A percentile compares a stretch with the other conserved stretches of the same genome.
phyloP scores from a whole-genome alignment of 2,113 vertebrate species.

The Lethenteron camtschaticum region DNA sequence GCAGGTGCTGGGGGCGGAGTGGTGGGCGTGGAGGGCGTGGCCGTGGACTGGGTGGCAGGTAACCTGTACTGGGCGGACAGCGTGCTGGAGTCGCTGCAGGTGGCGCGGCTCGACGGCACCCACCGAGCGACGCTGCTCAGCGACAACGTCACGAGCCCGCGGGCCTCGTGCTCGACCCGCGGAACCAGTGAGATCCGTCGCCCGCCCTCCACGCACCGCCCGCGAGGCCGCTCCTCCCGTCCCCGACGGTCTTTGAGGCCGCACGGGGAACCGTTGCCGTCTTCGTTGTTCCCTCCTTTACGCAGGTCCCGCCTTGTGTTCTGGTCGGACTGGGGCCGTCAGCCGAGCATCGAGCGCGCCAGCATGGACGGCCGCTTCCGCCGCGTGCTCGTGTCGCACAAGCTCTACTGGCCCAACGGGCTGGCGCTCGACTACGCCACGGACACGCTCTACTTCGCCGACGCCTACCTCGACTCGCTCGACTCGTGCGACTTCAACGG shows the following conservation, averaged over 20 bases:
- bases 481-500: slow-evolving; percentile 31
- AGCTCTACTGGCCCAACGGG: slow-evolving; percentile 31
- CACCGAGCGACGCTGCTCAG: slow-evolving; percentile 23
- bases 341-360: slow-evolving; percentile 25
- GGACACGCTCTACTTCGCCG: slow-evolving; percentile 26
- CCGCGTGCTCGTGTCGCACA: slow-evolving; percentile 21
- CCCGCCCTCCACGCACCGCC: too few relatives aligned
- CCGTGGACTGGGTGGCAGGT: slow-evolving; percentile 29
- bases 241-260: too few relatives aligned
- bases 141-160: slow-evolving; percentile 27
- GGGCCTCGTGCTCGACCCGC: slow-evolving; percentile 25
- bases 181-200: slow-evolving; percentile 19
- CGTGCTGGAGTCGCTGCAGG: slow-evolving; percentile 28
- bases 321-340: slow-evolving; percentile 36
- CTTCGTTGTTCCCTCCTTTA: slow-evolving; percentile 1
- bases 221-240: too few relatives aligned
- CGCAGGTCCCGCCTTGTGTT: slow-evolving; percentile 26
- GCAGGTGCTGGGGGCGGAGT: slow-evolving; percentile 24
- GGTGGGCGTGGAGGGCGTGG: slow-evolving; percentile 24
- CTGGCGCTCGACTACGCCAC: slow-evolving; percentile 29
- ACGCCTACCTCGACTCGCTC: slow-evolving; percentile 31
- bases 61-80: slow-evolving; percentile 33
- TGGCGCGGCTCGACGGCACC: slow-evolving; percentile 26
- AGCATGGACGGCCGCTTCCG: slow-evolving; percentile 24
- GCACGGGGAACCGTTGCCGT: too few relatives aligned